Percentiles rank a stretch among this genome's conserved stretches.
phyloP scores from a whole-genome alignment of 2,888 invertebrate species.

The Eucera pruinosa region DNA sequence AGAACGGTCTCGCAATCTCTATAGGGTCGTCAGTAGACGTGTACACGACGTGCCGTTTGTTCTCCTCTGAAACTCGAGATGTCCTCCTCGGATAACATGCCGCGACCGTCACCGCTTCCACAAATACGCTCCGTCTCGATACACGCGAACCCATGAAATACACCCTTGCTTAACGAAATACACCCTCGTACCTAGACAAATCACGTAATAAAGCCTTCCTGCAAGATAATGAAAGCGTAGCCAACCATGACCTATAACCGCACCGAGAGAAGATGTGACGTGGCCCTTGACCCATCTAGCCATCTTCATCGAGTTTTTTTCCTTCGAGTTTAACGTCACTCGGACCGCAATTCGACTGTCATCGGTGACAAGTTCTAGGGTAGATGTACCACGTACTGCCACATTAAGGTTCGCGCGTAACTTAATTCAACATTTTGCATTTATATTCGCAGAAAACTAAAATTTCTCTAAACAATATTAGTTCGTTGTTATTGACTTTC shows the following conservation, averaged over 20 bases:
- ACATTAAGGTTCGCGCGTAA: no score
- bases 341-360: no score
- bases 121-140: slow-evolving; percentile 23
- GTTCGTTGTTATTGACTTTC: no score
- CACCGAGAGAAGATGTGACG: slow-evolving; percentile 15
- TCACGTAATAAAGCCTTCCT: slow-evolving; percentile 60
- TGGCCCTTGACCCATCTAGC: slow-evolving; percentile 23
- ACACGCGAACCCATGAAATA: background rate
- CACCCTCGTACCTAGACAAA: slow-evolving; percentile 1
- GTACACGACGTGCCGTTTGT: slow-evolving; percentile 79
- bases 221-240: slow-evolving; percentile 69
- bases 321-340: no score
- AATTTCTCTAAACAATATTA: no score
- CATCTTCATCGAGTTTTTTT: slow-evolving; percentile 22
- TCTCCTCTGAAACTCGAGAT: slow-evolving; percentile 79
- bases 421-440: no score
- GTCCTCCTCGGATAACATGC: slow-evolving; percentile 77
- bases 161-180: no score
- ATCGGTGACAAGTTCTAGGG: no score
- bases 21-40: slow-evolving; percentile 74
- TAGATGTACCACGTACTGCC: no score
- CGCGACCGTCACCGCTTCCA: slow-evolving; percentile 54
- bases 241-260: slow-evolving; percentile 47
- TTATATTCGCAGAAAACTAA: no score
- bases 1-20: slow-evolving; percentile 73